These are phyloP conservation scores for Thereva unica DNA, from an alignment of 2,888 invertebrate species.

Conservation along the genomic window DNA sequence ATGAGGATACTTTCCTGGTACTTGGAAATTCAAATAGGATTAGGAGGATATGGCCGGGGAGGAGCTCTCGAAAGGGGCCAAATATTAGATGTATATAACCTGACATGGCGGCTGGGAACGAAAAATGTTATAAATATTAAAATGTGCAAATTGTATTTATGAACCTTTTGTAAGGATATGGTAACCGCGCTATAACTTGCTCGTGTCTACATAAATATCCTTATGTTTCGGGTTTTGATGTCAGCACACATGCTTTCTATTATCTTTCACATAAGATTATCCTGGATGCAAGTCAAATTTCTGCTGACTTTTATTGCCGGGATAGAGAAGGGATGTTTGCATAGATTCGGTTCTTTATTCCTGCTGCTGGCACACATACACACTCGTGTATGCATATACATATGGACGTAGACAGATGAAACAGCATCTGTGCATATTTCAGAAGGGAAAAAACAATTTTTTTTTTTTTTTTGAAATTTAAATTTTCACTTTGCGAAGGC, in stretches of 20 bases:
- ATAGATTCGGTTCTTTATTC: no score
- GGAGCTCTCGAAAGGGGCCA: no score
- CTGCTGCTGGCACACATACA: no score
- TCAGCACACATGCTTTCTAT: slow-evolving; percentile 28
- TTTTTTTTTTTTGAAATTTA: no score
- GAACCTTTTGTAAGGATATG: slow-evolving; percentile 35
- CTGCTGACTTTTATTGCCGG: not conserved
- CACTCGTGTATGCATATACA: no score
- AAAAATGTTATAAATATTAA: slow-evolving; percentile 43
- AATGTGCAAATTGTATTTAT: slow-evolving; percentile 44
- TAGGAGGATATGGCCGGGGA: slow-evolving; percentile 27
- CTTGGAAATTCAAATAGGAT: slow-evolving; percentile 39
- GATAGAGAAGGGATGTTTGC: no score
- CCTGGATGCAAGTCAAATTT: slow-evolving; percentile 32
- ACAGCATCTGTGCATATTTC: no score
- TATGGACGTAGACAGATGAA: no score
- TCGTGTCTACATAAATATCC: slow-evolving; percentile 14
- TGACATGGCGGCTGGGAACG: slow-evolving; percentile 4
- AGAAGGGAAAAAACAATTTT: no score
- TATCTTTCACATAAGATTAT: slow-evolving; percentile 29
- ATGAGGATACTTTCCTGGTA: slow-evolving; percentile 35
- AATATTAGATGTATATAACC: not conserved
- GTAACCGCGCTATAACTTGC: slow-evolving; percentile 19
- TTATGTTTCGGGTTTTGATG: slow-evolving; percentile 14
- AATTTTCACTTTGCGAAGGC: no score